Base-by-base conservation (phyloP, 2,797 vertebrate species). In the Coluber constrictor region DNA sequence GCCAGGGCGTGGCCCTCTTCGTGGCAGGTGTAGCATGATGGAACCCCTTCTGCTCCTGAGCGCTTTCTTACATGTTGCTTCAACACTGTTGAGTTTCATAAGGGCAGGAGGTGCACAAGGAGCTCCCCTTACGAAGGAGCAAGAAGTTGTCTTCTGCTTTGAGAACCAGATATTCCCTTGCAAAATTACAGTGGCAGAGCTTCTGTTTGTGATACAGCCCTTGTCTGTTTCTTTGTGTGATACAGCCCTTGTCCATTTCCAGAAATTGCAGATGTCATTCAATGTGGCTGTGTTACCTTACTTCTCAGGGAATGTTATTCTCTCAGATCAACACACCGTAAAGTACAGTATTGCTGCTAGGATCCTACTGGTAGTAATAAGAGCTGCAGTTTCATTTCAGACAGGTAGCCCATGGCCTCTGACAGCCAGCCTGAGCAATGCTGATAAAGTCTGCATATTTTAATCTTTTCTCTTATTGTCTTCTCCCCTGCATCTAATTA, bases 261-360 rank as follows among this genome's bases (percentile, higher is more conserved):
- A 74, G 70, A 89, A 89, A 86, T 27, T 61, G 83, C 51, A 63
- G 32, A 13, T 25, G 18, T 29, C 86, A 88, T 88, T 61, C 70
- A 79, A 7, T 56, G 32, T 66, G 51, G 90, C 59, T 89, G 70
- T 9, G 1, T 74, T 89, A 56, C 57, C 32, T 86, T 91, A 60
- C n/a, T 74, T 91, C 92, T 91, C 93, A 93, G 93, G 87, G 87
- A 91, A 86, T 89, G 12, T 43, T 89, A 70, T 63, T 89, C 87
- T 93, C 70, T 89, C 43, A 79, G 51, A 51, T 61, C 43, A 54
- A 91, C 74, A 86, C 47, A 54, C 63, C 47, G n/a, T 90, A 60
- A 59, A 59, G 12, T 51, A 74, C 66, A 86, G 12, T 61, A 5
- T 83, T 91, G 63, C 74, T 57, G 29, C 86, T 54, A 83, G 32